Evolutionary conservation across 2,113 vertebrate genomes (phyloP).

Genomic region (Gasterosteus nipponicus): DNA sequence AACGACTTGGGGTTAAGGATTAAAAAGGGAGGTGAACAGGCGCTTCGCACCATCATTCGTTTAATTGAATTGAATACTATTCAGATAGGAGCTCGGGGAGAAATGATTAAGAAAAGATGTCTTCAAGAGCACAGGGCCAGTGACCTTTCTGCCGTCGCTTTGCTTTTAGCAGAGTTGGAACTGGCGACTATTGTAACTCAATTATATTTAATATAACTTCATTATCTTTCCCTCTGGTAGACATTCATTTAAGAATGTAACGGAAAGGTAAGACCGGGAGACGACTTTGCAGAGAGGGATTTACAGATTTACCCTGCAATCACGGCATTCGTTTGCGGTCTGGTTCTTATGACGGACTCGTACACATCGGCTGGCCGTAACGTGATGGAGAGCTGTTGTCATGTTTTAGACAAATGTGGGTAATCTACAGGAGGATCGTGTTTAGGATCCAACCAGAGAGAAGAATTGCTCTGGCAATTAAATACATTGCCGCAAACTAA

Average conservation of each 20-base stretch:
- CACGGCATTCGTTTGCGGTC: background rate
- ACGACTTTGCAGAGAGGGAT: background rate
- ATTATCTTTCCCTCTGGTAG: background rate
- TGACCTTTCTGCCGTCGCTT: background rate
- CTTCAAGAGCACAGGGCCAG: background rate
- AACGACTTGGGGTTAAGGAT: conserved; percentile 25
- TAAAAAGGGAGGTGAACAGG: conserved; percentile 21
- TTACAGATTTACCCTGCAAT: background rate
- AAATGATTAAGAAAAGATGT: background rate
- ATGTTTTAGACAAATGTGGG: conserved; percentile 21
- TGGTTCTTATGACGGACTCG: conserved; percentile 1
- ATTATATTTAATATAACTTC: background rate
- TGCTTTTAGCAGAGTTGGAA: conserved; percentile 1
- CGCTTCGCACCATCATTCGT: conserved; percentile 1
- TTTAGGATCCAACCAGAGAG: conserved; percentile 12
- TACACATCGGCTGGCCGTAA: background rate
- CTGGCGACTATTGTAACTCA: background rate
- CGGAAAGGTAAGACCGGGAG: background rate
- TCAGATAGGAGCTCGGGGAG: background rate
- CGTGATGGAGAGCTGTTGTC: conserved; percentile 1
- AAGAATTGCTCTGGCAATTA: conserved; percentile 19
- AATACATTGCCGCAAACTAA: conserved; percentile 12
- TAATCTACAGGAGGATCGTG: conserved; percentile 9
- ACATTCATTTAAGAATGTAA: background rate
- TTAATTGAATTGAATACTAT: background rate